Base-by-base conservation (phyloP, 2,888 invertebrate genomes). In the Chalcis sispes region DNA sequence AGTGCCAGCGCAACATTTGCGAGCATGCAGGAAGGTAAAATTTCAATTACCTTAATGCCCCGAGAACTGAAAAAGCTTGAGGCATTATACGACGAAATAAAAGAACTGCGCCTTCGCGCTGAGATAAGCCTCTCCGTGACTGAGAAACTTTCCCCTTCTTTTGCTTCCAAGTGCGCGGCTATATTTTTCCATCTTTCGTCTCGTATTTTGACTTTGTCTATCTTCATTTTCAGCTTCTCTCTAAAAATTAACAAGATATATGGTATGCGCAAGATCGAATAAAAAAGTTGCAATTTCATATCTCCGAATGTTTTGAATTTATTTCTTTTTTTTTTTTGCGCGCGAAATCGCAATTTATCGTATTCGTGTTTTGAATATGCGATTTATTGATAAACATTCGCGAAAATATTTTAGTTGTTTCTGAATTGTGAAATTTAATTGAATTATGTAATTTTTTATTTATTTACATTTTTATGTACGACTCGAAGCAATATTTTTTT, bases 31-130 rank as follows among this genome's bases (percentile, higher is more conserved):
- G 7, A 71, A 65, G 75, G 65, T 66, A 59, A 75, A 75, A 70
- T 75, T 75, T 75, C 71, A 75, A 75, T 75, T 75, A 75, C 59
- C 71, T 46, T 71, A 75, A 75, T 75, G 71, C 66, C 54, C 50
- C 52, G 65, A 65, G 52, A 42, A 50, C 59, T 71, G 65, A 65
- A 69, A 62, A 67, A 67, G 65, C 65, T 50, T 36, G 65, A 29
- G 18, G 48, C 36, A 52, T 40, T 56, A 72, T 72, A 72, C 27
- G 52, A 29, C 25, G 52, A 50, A 58, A 61, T 50, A 65, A 71
- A 72, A 73, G 61, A 66, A 73, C 48, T 50, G 59, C 73, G n/a
- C n/a, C n/a, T n/a, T n/a, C n/a, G n/a, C 59, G 52, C 23, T 10
- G 52, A 61, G 67, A 62, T 75, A 75, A 75, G 74, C 74, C 69